A percentile compares a stretch with the other conserved stretches of the same genome.
Evolutionary conservation across 2,888 invertebrate genomes (phyloP).

Genomic region (Phengaris alcon): DNA sequence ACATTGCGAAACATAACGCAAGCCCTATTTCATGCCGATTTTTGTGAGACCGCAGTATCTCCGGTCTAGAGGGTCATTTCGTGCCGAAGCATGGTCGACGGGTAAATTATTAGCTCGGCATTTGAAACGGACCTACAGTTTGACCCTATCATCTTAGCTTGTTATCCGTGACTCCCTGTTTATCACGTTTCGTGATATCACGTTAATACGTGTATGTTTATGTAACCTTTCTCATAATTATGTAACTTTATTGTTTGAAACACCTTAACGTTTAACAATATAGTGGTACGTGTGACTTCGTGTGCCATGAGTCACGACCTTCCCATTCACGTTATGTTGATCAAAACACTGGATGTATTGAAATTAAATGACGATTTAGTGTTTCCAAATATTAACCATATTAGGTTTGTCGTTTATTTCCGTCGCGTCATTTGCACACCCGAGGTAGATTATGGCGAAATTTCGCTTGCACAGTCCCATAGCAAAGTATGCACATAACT

Average conservation of each 20-base stretch:
- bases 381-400: too few species aligned
- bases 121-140: background rate
- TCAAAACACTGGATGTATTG: background rate
- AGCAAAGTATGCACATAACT: too few species aligned
- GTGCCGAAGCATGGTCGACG: background rate
- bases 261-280: background rate
- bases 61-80: background rate
- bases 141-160: conserved; percentile 8
- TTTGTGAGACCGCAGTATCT: too few species aligned
- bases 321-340: background rate
- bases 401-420: background rate
- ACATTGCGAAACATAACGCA: too few species aligned
- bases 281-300: background rate
- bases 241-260: conserved; percentile 15
- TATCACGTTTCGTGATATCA: conserved; percentile 7
- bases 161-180: conserved; percentile 17
- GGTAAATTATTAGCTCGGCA: background rate
- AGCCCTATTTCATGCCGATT: too few species aligned
- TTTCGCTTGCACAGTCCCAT: background rate
- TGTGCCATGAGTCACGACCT: background rate
- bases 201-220: conserved; percentile 22
- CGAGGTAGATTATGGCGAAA: background rate
- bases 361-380: too few species aligned
- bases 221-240: conserved; percentile 14
- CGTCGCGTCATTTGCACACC: too few species aligned